Evolutionary conservation across 2,113 vertebrate species (phyloP), one percentile per base, ranked within the genome.

Genomic region (Thomomys bottae): DNA sequence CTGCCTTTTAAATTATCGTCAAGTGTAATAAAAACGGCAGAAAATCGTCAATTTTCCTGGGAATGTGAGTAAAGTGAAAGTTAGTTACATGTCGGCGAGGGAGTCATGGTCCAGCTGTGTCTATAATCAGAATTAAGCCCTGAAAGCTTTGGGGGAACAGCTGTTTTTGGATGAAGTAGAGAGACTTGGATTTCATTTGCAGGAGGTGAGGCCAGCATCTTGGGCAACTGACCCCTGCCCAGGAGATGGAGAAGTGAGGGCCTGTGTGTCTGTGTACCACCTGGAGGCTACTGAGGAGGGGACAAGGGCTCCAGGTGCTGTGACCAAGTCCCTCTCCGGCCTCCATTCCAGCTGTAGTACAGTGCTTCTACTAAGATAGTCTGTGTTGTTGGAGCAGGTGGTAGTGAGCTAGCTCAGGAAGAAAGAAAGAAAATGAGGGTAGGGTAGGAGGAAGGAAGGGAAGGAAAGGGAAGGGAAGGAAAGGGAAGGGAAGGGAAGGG

Each of bases 1-100:
- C 96, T 94, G 94, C 94, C 93, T 96, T 97, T 97, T 96, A 97
- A 97, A 97, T 97, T 96, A 97, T 97, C 81, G 70, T 72, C 93
- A 94, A 97, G 96, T 91, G 88, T 93, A 97, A 95, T 97, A 96
- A 97, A 54, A 97, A 93, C 0, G 0, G 82, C 94, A 96, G 95
- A 97, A 97, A 97, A 95, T 79, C 90, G n/a, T 96, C 97, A 95
- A 80, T 97, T 96, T 97, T 92, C 87, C 71, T 34, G 0, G 54
- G 92, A 91, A 94, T 94, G 94, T 84, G 92, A 97, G 91, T 93
- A 87, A 89, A 97, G 96, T 90, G 96, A 96, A 95, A 96, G 95
- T 94, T 77, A 81, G 91, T 95, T 94, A 68, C 12, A 4, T 54
- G 89, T 84, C 59, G 80, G 93, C 57, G 10, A 38, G 86, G 84